phyloP scores from a whole-genome alignment of 1,140 invertebrate genomes.

The Riptortus pedestris region DNA sequence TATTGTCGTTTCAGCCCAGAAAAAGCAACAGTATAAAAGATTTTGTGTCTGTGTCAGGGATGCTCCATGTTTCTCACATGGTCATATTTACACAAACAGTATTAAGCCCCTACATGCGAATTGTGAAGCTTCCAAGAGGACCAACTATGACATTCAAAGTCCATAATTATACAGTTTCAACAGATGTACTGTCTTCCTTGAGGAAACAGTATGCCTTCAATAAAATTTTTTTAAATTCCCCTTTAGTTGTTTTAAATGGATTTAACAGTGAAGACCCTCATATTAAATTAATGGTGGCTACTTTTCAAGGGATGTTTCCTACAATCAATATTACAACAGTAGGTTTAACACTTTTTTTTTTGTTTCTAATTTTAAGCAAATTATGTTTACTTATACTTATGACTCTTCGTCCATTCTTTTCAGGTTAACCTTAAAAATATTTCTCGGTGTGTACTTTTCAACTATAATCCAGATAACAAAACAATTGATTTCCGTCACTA shows the following conservation, averaged over 20 bases:
- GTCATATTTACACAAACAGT: conserved; percentile 77
- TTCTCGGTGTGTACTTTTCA: conserved; percentile 77
- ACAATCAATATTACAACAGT: conserved; percentile 84
- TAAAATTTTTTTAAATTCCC: conserved; percentile 72
- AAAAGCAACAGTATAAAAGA: conserved; percentile 87
- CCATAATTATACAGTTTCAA: conserved; percentile 65
- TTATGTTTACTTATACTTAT: too few species aligned
- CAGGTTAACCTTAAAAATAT: conserved; percentile 83
- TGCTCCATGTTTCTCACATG: conserved; percentile 82
- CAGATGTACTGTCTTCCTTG: conserved; percentile 74
- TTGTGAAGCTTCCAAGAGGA: conserved; percentile 68
- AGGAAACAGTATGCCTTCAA: conserved; percentile 73
- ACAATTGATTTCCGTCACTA: conserved; percentile 89
- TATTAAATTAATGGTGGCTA: conserved; percentile 82
- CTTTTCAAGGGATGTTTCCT: conserved; percentile 98
- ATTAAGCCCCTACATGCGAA: conserved; percentile 68
- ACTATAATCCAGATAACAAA: conserved; percentile 79
- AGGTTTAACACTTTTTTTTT: conserved; percentile 17
- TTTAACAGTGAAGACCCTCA: conserved; percentile 80
- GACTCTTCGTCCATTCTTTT: conserved; percentile 32
- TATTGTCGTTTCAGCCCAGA: conserved; percentile 50
- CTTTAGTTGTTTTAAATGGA: conserved; percentile 87
- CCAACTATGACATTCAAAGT: conserved; percentile 81
- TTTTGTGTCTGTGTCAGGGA: conserved; percentile 77
- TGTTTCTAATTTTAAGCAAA: neutral